phyloP scores from a whole-genome alignment of 2,113 vertebrate species.

The Callipepla squamata region DNA sequence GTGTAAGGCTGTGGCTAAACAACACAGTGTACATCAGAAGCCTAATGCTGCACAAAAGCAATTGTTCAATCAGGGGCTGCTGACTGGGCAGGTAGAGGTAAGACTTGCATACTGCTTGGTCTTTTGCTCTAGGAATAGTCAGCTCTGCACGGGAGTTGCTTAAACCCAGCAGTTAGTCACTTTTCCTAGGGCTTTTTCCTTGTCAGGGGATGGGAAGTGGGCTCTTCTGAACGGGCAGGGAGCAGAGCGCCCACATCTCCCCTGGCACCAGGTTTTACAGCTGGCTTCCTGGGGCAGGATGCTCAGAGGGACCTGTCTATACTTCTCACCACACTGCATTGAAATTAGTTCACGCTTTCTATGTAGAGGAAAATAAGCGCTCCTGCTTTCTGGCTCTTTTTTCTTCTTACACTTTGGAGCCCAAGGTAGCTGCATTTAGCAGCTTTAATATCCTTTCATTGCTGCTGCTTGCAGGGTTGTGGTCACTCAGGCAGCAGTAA shows the following conservation, averaged over 20 bases:
- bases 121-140: neutral
- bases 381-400: neutral
- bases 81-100: fast-evolving
- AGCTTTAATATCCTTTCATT: slow-evolving; percentile 79
- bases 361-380: slow-evolving; percentile 30
- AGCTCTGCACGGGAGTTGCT: neutral
- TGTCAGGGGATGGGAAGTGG: neutral
- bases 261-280: neutral
- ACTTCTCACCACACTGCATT: neutral
- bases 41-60: neutral
- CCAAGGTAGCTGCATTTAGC: slow-evolving; percentile 77
- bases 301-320: neutral
- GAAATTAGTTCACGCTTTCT: slow-evolving; percentile 47
- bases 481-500: slow-evolving; percentile 87
- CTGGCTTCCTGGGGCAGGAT: neutral
- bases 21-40: fast-evolving
- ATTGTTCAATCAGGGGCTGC: neutral
- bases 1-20: neutral
- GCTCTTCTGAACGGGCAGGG: neutral
- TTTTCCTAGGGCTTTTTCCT: neutral
- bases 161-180: neutral
- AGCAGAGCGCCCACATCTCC: neutral
- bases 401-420: slow-evolving; percentile 55
- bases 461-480: slow-evolving; percentile 71
- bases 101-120: neutral